Evolutionary conservation across 2,113 vertebrate species (phyloP).

Genomic region (Carettochelys insculpta): DNA sequence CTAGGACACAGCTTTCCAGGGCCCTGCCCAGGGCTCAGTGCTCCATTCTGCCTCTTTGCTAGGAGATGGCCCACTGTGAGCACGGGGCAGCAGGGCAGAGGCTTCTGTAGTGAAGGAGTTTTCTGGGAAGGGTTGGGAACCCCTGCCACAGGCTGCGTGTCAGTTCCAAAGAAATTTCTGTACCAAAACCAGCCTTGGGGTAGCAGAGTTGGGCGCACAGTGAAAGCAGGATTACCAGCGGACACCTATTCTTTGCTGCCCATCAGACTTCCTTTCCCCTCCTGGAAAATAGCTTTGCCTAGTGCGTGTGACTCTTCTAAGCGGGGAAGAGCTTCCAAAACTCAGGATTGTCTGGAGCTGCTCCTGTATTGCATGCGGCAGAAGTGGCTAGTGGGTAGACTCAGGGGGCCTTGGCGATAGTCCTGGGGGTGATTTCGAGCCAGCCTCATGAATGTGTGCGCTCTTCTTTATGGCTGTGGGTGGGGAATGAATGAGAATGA

Average conservation of each 20-base stretch:
- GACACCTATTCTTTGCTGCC: neutral
- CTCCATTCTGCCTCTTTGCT: neutral
- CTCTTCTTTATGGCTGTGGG: accelerated
- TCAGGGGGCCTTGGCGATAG: neutral
- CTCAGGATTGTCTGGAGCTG: neutral
- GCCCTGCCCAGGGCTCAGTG: too few species aligned
- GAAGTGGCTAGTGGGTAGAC: neutral
- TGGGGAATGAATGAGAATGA: neutral
- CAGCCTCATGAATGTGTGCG: neutral
- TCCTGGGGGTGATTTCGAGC: neutral
- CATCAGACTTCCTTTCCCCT: neutral
- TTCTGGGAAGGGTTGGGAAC: neutral
- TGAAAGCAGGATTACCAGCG: neutral
- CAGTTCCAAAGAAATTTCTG: neutral
- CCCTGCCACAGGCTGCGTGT: neutral
- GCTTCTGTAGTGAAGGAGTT: neutral
- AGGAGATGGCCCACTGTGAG: too few species aligned
- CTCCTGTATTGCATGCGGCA: neutral
- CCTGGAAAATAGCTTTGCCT: neutral
- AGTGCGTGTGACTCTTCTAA: too few species aligned
- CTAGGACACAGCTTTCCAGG: neutral
- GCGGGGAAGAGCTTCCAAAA: neutral
- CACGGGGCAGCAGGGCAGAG: neutral
- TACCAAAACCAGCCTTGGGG: neutral
- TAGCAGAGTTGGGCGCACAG: neutral